These are phyloP conservation scores for Bos taurus DNA, from an alignment of 2,113 vertebrate species.

Conservation along the genomic window ARS-UCD2.0 NC_037329.1:117213001-117213500, in stretches of 20 bases:
- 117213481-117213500: background rate
- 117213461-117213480: background rate
- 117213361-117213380: background rate
- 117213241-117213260: background rate
- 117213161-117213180: background rate
- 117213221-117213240: background rate
- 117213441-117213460: background rate
- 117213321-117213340: background rate
- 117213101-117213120: background rate
- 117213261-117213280: background rate
- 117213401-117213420: background rate
- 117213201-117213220: background rate
- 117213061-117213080: fast-evolving
- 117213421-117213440: background rate
- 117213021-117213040: background rate
- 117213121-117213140: background rate
- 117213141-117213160: background rate
- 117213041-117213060: background rate
- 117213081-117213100: background rate
- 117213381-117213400: background rate
- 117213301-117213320: background rate
- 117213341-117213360: background rate
- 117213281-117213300: background rate
- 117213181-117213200: background rate
- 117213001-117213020: background rate